These are phyloP conservation scores for Esox masquinongy DNA, from an alignment of 2,797 vertebrate genomes.

Conservation along the genomic window DNA sequence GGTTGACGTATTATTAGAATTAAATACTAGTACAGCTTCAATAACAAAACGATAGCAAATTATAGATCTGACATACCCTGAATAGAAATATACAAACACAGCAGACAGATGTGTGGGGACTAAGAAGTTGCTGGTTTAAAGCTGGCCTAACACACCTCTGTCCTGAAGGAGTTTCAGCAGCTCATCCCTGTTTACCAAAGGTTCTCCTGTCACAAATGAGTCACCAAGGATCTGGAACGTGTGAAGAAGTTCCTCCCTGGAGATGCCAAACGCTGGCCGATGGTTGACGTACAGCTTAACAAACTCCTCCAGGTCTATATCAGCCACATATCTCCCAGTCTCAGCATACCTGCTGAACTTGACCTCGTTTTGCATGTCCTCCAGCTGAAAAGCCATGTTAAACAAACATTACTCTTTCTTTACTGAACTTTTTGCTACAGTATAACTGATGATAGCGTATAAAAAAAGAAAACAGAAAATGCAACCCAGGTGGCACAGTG, in stretches of 20 bases:
- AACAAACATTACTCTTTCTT: not conserved
- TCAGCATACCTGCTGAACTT: conserved; percentile 87
- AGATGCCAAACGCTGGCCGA: conserved; percentile 80
- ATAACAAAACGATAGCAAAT: not conserved
- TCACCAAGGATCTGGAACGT: conserved; percentile 80
- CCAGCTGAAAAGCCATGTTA: conserved; percentile 71
- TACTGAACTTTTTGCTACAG: not conserved
- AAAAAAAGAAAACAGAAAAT: not conserved
- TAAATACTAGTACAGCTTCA: not conserved
- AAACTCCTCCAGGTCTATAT: conserved; percentile 85
- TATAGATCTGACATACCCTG: not conserved
- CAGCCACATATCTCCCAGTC: conserved; percentile 80
- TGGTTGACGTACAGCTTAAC: conserved; percentile 93
- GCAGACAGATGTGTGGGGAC: not conserved
- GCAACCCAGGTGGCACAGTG: not conserved
- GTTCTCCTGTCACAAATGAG: conserved; percentile 57
- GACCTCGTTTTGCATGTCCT: conserved; percentile 90
- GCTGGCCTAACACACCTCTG: conserved; percentile 72
- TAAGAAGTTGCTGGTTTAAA: not conserved
- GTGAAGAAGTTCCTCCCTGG: conserved; percentile 63
- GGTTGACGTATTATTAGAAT: not conserved
- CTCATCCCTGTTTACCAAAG: conserved; percentile 72
- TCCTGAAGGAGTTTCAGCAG: conserved; percentile 82
- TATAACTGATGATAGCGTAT: not conserved
- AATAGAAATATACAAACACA: not conserved